Conservation (phyloP, 1,140 invertebrate species). For the Ips typographus region DNA sequence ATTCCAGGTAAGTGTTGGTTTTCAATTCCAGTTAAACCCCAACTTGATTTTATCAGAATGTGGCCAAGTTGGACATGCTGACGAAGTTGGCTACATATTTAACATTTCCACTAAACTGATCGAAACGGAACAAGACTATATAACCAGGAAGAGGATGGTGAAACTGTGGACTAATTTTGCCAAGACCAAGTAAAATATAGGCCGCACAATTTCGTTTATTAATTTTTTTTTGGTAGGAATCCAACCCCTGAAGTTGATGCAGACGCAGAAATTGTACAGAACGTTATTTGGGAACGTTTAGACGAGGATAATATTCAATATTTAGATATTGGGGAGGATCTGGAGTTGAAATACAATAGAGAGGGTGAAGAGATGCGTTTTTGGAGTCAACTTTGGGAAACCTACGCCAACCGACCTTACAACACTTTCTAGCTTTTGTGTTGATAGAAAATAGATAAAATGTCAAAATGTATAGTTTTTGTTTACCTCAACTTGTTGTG, state of each 20-base stretch:
- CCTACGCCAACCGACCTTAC: slow-evolving; percentile 12
- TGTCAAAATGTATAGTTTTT: no score
- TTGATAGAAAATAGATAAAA: no score
- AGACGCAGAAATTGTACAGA: background rate
- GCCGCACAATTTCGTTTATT: no score
- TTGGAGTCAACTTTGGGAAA: slow-evolving; percentile 16
- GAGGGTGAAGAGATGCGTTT: background rate
- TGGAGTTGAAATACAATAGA: slow-evolving; percentile 5
- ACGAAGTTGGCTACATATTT: slow-evolving; percentile 15
- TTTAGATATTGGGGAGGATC: slow-evolving; percentile 14
- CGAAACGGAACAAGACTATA: slow-evolving; percentile 14
- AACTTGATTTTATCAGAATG: background rate
- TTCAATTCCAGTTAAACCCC: background rate
- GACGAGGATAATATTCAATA: slow-evolving; percentile 2
- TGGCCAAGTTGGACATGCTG: slow-evolving; percentile 14
- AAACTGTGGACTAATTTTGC: slow-evolving; percentile 23
- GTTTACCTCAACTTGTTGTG: no score
- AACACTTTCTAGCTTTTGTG: background rate
- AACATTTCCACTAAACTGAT: slow-evolving; percentile 17
- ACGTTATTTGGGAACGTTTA: slow-evolving; percentile 7
- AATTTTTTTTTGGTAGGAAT: no score
- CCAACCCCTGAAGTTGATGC: slow-evolving; percentile 14
- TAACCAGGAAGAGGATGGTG: slow-evolving; percentile 13
- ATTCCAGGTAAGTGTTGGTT: slow-evolving; percentile 16
- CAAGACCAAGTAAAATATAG: slow-evolving; percentile 8